Evolutionary conservation across 2,797 vertebrate species (phyloP), one percentile per base, ranked within the genome.

Genomic region (Discoglossus pictus): DNA sequence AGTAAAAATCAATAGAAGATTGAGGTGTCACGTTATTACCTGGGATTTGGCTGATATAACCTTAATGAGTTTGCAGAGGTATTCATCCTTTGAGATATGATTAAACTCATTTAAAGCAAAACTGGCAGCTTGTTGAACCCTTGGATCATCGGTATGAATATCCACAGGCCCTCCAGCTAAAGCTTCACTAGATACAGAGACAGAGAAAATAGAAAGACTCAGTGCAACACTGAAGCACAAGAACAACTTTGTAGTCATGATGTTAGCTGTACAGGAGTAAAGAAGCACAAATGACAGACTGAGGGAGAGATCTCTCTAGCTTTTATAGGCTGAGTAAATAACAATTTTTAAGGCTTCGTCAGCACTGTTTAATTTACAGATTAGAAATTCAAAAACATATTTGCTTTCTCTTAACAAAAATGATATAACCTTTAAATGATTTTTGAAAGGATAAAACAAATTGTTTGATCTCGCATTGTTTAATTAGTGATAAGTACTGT

Each of bases 21-120:
- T n/a, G n/a, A n/a, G n/a, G n/a, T n/a, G n/a, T n/a, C n/a, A n/a
- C n/a, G n/a, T n/a, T n/a, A n/a, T 43, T 61, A 68, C 65, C 65
- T 68, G 65, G 12, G 10, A 6, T 38, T 61, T 6, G 25, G 56
- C 65, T 9, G 56, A 44, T 7, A 68, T 4, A 10, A 68, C 21
- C 18, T 53, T 53, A 21, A 36, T 9, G 13, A 52, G 8, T 13
- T 61, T 61, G 40, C 44, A 68, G 23, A 44, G 1, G 9, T 43
- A 52, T 7, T 24, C 55, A 15, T 39, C 15, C 13, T 44, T 68
- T 43, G 56, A 53, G 13, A 13, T 34, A 6, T 20, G n/a, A 44
- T 68, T 68, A 27, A 25, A 61, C 3, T 4, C 18, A 17, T 25
- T 36, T 13, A 68, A n/a, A 11, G 65, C 65, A 20, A 61, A 25